Conservation (phyloP, 2,888 invertebrate species). For the Phrixothrix hirtus region DNA sequence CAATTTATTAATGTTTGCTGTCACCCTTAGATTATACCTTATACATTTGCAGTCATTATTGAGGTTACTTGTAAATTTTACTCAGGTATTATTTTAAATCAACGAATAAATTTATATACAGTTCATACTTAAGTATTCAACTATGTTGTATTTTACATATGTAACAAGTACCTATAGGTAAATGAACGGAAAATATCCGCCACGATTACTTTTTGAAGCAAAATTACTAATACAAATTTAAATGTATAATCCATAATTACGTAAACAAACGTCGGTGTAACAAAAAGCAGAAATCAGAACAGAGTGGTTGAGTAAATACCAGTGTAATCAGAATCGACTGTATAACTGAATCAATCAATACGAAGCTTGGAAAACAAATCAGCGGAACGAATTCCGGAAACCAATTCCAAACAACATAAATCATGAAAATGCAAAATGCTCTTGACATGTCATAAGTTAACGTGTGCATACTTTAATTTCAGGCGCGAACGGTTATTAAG, state of each 20-base stretch:
- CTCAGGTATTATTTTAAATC: conserved; percentile 9
- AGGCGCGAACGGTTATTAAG: conserved; percentile 35
- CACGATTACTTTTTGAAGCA: not conserved
- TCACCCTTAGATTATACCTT: conserved; percentile 15
- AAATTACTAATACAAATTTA: conserved; percentile 18
- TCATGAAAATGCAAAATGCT: conserved; percentile 52
- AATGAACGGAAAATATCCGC: no score
- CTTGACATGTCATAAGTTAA: conserved; percentile 52
- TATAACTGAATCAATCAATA: conserved; percentile 48
- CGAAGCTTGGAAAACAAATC: conserved; percentile 48
- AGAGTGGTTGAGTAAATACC: conserved; percentile 35
- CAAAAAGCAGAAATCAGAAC: conserved; percentile 31
- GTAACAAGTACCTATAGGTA: not conserved
- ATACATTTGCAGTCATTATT: not conserved
- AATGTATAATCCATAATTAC: conserved; percentile 23
- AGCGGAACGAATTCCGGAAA: conserved; percentile 51
- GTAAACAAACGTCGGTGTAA: conserved; percentile 25
- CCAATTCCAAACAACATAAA: conserved; percentile 55
- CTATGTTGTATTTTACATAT: not conserved
- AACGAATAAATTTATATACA: not conserved
- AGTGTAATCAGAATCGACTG: conserved; percentile 38
- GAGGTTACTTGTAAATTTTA: not conserved
- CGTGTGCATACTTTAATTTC: conserved; percentile 46
- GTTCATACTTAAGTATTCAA: conserved; percentile 4
- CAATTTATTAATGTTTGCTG: conserved; percentile 21